phyloP scores from a whole-genome alignment of 1,140 invertebrate genomes.

The Drosophila bifasciata region DNA sequence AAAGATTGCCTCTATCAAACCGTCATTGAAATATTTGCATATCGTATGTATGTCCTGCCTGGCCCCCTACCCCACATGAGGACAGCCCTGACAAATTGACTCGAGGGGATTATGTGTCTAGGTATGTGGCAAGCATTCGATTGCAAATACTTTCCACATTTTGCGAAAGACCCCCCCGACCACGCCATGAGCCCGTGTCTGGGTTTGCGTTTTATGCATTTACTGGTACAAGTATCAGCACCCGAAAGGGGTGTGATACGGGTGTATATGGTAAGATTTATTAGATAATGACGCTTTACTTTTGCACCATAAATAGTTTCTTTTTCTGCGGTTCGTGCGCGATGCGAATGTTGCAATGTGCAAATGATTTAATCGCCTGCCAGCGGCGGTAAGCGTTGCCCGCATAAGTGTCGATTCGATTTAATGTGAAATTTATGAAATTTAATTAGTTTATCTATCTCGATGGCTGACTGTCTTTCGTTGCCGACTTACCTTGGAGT shows the following conservation, averaged over 20 bases:
- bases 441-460: conserved; percentile 16
- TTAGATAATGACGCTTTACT: conserved; percentile 77
- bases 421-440: conserved; percentile 45
- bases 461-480: neutral
- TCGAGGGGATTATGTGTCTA: conserved; percentile 47
- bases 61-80: neutral
- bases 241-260: neutral
- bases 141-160: conserved; percentile 57
- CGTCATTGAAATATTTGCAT: neutral
- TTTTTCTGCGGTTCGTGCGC: conserved; percentile 57
- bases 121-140: conserved; percentile 39
- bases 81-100: conserved; percentile 9
- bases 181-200: conserved; percentile 41
- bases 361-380: conserved; percentile 67
- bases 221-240: neutral
- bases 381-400: conserved; percentile 21
- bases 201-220: conserved; percentile 50
- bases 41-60: neutral
- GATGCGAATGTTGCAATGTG: conserved; percentile 65
- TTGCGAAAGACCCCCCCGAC: conserved; percentile 57
- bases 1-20: too few relatives aligned
- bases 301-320: conserved; percentile 50
- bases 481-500: conserved; percentile 17
- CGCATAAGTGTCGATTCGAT: conserved; percentile 29
- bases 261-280: conserved; percentile 71